Evolutionary conservation across 2,797 vertebrate species (phyloP).

Genomic region (Rhinatrema bivittatum): DNA sequence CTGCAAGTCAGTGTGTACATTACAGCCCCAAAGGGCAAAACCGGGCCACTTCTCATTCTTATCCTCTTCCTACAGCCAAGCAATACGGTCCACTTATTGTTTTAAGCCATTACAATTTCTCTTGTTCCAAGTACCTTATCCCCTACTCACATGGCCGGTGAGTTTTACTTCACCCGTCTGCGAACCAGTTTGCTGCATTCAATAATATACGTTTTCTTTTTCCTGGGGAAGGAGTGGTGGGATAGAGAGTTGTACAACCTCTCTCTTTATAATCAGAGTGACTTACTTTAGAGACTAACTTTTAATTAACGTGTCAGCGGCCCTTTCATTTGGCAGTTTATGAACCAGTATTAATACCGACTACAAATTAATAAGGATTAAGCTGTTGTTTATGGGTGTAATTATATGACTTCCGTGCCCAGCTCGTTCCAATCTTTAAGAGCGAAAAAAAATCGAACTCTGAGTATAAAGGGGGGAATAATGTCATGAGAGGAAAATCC

Average conservation of each 20-base stretch:
- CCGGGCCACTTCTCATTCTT: background rate
- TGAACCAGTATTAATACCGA: conserved; percentile 37
- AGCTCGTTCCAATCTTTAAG: conserved; percentile 12
- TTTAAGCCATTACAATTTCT: accelerated
- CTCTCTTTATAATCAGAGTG: conserved; percentile 26
- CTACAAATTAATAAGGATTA: conserved; percentile 45
- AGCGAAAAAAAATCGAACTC: background rate
- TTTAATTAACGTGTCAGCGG: conserved; percentile 60
- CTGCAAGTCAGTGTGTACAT: background rate
- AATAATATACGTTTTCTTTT: too few relatives aligned
- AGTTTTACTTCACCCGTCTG: too few relatives aligned
- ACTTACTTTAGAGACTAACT: conserved; percentile 41
- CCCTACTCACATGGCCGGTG: background rate
- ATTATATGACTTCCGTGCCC: conserved; percentile 19
- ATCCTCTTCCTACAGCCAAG: background rate
- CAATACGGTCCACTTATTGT: background rate
- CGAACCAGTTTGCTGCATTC: too few relatives aligned
- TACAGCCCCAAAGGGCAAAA: conserved; percentile 1
- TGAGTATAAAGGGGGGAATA: background rate
- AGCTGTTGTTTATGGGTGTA: conserved; percentile 37
- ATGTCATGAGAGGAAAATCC: conserved; percentile 12
- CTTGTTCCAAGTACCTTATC: background rate
- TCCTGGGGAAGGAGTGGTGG: too few relatives aligned
- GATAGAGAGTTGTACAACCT: conserved; percentile 13
- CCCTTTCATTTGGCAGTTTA: conserved; percentile 47